Base-by-base conservation (phyloP, 2,888 invertebrate genomes). In the Andrena praecox region DNA sequence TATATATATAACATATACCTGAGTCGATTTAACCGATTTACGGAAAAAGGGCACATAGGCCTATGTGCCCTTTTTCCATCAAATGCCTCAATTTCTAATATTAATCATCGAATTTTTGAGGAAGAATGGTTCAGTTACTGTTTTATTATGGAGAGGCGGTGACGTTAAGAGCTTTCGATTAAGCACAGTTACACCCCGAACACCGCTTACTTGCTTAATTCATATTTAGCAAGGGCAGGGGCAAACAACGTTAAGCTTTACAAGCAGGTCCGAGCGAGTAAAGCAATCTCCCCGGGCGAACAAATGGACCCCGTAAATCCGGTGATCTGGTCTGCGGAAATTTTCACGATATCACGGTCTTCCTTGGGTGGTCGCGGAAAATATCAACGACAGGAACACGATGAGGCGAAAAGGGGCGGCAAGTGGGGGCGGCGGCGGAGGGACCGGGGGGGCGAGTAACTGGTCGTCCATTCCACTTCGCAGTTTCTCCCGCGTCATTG, bases 401-500 rank as follows among this genome's bases (percentile, higher is more conserved):
- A 24, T 29, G 50, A 20, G 29, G n/a, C 50, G 20, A 48, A 54
- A 52, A 64, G 54, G 56, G 69, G 31, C 0, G 20, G 10, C 48
- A 31, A 62, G 52, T 35, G 29, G 27, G 35, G 3, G 29, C 27
- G 35, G 3, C 7, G n/a, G 42, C 0, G 20, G 48, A 31, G 31
- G 42, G 2, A 12, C 6, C 6, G 16, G 29, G 7, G 10, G 27
- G 24, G 1, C 16, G 67, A 27, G 27, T 68, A 75, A 77, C 78
- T 54, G 48, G 62, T 68, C 64, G 72, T 80, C 71, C 77, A 72
- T 79, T 85, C 77, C 77, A 67, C 67, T 77, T 84, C 50, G 75
- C 64, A 75, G 76, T 81, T 85, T 84, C 85, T 82, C 81, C 68
- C 84, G 77, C 85, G 79, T 85, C 85, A 85, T 84, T 87, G 78